These are phyloP conservation scores for Philonicus albiceps DNA, from an alignment of 2,888 invertebrate species.

Conservation along the genomic window DNA sequence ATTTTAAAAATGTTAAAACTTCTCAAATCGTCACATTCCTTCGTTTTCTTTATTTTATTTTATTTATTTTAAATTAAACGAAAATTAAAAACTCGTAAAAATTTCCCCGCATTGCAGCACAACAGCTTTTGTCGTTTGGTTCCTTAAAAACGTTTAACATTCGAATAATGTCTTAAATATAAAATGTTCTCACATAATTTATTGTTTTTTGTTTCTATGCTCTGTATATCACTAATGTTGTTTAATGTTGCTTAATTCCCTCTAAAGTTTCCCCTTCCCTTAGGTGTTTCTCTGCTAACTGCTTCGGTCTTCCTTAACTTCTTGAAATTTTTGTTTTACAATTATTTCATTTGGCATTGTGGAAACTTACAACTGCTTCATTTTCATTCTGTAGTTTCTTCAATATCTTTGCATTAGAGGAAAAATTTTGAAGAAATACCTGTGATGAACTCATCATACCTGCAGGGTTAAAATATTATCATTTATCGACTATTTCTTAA, in stretches of 20 bases:
- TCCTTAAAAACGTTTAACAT: constrained; percentile 23
- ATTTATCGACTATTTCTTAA: neutral
- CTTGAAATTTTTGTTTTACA: neutral
- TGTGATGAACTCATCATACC: neutral
- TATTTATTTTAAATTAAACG: neutral
- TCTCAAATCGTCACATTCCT: neutral
- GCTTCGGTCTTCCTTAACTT: neutral
- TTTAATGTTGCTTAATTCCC: neutral
- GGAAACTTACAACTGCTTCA: neutral
- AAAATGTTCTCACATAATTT: constrained; percentile 30
- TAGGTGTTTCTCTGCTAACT: neutral
- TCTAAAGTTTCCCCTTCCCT: neutral
- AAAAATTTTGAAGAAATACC: constrained; percentile 19
- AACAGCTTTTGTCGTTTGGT: neutral
- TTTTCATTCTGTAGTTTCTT: neutral
- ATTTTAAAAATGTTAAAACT: constrained; percentile 12
- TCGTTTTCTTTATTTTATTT: no score
- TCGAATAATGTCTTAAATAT: constrained; percentile 15
- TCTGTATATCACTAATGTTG: constrained; percentile 34
- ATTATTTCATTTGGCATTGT: constrained; percentile 12
- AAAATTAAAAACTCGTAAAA: constrained; percentile 10
- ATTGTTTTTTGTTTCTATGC: constrained; percentile 27
- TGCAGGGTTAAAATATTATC: neutral
- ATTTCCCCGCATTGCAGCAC: constrained; percentile 14
- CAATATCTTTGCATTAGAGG: constrained; percentile 7